phyloP scores from a whole-genome alignment of 2,113 vertebrate genomes.

The Cathartes aura region DNA sequence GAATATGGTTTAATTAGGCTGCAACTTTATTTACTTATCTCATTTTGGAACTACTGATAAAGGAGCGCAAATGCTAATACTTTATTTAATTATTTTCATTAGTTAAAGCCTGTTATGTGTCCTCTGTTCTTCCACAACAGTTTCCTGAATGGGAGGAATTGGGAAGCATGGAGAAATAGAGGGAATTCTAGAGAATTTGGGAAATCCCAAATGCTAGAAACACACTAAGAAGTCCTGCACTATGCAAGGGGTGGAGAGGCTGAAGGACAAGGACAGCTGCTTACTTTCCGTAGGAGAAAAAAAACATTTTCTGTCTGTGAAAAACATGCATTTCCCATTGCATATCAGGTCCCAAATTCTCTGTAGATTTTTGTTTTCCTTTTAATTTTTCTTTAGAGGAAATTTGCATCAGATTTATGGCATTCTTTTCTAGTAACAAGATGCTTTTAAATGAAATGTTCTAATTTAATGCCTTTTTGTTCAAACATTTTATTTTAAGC shows the following conservation, averaged over 20 bases:
- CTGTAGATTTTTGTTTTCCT: background rate
- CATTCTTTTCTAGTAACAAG: background rate
- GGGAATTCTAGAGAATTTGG: background rate
- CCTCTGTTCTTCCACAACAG: background rate
- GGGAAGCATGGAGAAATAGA: background rate
- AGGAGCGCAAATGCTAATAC: background rate
- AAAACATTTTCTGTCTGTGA: background rate
- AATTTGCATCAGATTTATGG: background rate
- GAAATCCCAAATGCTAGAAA: background rate
- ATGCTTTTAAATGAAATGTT: background rate
- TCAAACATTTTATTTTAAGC: background rate
- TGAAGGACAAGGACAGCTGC: background rate
- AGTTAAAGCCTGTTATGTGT: background rate
- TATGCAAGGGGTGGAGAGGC: background rate
- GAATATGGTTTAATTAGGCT: constrained; percentile 19
- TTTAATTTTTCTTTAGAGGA: background rate
- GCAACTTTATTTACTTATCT: constrained; percentile 16
- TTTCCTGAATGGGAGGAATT: background rate
- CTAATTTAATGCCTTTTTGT: background rate
- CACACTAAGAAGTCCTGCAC: background rate
- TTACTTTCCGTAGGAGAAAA: background rate
- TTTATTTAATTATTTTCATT: constrained; percentile 28
- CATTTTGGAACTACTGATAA: constrained; percentile 12
- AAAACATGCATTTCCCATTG: background rate
- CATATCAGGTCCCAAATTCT: background rate